Conservation (phyloP, 64 coral and sea anemone genomes). For the Pachyseris speciosa region DNA sequence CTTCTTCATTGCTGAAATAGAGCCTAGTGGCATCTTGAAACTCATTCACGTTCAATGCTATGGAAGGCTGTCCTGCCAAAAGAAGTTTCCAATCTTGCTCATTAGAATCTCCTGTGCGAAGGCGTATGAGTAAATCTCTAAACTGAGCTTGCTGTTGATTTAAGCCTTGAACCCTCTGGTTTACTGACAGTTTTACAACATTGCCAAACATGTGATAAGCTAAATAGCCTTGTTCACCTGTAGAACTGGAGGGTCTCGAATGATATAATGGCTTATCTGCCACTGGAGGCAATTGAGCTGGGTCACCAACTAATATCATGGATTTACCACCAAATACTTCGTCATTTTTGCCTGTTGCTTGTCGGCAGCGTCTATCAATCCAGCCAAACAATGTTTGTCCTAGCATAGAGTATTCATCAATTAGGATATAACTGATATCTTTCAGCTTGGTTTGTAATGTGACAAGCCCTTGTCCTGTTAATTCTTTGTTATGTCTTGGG, state of each 20-base stretch:
- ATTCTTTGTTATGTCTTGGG: neutral
- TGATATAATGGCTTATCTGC: conserved; percentile 28
- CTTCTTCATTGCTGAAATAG: no score
- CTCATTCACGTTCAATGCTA: no score
- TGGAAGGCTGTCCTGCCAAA: no score
- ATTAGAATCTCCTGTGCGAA: no score
- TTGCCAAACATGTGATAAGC: no score
- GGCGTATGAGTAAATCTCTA: no score
- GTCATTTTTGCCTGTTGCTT: conserved; percentile 17
- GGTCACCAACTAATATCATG: conserved; percentile 54
- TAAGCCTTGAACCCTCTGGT: no score
- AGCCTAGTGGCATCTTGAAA: no score
- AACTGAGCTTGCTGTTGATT: no score
- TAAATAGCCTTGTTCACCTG: no score
- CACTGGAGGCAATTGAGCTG: conserved; percentile 40
- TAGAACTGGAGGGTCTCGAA: conserved; percentile 21
- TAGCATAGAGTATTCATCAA: conserved; percentile 16
- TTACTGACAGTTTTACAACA: no score
- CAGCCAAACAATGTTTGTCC: conserved; percentile 24
- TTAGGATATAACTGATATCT: neutral
- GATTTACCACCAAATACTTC: conserved; percentile 39
- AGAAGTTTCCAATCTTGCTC: no score
- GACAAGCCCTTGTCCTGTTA: conserved; percentile 1
- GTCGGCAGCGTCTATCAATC: conserved; percentile 19
- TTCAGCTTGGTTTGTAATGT: conserved; percentile 18